Conservation (phyloP, 2,113 vertebrate genomes). For the Lates calcarifer region DNA sequence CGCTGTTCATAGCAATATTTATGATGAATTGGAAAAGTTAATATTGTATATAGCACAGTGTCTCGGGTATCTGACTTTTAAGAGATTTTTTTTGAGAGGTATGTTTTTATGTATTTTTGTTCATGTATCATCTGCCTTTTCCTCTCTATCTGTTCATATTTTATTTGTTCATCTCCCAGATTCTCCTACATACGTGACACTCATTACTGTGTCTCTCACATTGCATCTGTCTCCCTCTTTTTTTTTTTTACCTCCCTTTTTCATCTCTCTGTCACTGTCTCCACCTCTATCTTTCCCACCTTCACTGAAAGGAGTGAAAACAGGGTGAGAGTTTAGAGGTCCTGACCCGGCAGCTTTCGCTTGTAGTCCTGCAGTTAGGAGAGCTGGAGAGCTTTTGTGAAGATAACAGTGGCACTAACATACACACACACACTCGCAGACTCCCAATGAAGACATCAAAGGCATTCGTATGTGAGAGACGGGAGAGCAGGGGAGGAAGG, state of each 20-base stretch:
- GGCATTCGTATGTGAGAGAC: conserved; percentile 40
- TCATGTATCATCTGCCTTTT: not conserved
- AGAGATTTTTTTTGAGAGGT: not conserved
- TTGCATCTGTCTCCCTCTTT: conserved; percentile 8
- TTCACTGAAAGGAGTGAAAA: conserved; percentile 28
- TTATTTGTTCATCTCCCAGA: not conserved
- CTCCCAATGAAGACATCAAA: conserved; percentile 60
- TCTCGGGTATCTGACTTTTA: not conserved
- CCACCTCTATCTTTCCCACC: conserved; percentile 11
- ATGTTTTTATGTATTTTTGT: conserved; percentile 16
- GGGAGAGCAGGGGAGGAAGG: conserved; percentile 20
- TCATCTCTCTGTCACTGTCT: conserved; percentile 21
- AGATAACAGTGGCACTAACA: conserved; percentile 43
- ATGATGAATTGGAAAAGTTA: not conserved
- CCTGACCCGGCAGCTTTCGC: conserved; percentile 22
- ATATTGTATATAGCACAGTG: not conserved
- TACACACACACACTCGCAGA: conserved; percentile 17
- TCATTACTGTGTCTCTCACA: conserved; percentile 12
- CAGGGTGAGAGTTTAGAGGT: conserved; percentile 40
- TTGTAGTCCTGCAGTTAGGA: conserved; percentile 57
- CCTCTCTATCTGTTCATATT: conserved; percentile 8
- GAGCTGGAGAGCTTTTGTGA: conserved; percentile 55
- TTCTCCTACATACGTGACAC: conserved; percentile 1
- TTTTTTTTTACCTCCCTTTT: conserved; percentile 7
- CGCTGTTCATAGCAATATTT: not conserved